phyloP scores from a whole-genome alignment of 2,113 vertebrate genomes.

The cat (Felis catus) region DNA sequence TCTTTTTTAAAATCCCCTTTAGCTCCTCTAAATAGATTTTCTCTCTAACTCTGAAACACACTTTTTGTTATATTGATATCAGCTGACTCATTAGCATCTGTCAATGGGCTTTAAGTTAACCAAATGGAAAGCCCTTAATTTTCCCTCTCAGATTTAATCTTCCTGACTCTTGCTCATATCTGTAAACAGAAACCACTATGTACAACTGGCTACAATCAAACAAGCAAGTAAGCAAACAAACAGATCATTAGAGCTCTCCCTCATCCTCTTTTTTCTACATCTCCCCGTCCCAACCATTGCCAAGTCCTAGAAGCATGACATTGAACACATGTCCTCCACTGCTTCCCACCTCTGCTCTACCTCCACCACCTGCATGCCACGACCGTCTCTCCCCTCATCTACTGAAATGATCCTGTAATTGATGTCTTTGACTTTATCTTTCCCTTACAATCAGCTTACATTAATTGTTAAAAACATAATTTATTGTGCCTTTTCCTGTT shows the following conservation, averaged over 20 bases:
- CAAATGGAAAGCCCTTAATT: not conserved
- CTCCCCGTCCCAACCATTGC: not conserved
- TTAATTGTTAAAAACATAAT: not conserved
- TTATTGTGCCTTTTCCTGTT: not conserved
- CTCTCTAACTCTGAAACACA: not conserved
- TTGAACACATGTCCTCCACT: not conserved
- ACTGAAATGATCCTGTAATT: not conserved
- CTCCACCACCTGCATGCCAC: too few relatives aligned
- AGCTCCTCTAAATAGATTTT: not conserved
- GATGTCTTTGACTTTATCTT: not conserved
- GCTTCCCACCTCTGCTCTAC: not conserved
- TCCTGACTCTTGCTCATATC: not conserved
- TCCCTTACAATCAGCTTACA: not conserved
- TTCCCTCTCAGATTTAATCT: not conserved
- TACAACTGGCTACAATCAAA: not conserved
- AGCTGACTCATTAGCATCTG: not conserved
- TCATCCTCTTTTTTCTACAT: not conserved
- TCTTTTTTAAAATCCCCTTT: not conserved
- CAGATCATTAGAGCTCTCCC: not conserved
- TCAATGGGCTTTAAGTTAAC: not conserved
- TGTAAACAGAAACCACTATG: not conserved
- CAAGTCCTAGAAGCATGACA: too few relatives aligned
- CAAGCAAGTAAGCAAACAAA: not conserved
- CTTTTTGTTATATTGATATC: not conserved
- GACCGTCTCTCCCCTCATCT: not conserved